Percentiles rank a stretch among this genome's conserved stretches.
phyloP scores from a whole-genome alignment of 2,113 vertebrate species.

The Guaruba guarouba region DNA sequence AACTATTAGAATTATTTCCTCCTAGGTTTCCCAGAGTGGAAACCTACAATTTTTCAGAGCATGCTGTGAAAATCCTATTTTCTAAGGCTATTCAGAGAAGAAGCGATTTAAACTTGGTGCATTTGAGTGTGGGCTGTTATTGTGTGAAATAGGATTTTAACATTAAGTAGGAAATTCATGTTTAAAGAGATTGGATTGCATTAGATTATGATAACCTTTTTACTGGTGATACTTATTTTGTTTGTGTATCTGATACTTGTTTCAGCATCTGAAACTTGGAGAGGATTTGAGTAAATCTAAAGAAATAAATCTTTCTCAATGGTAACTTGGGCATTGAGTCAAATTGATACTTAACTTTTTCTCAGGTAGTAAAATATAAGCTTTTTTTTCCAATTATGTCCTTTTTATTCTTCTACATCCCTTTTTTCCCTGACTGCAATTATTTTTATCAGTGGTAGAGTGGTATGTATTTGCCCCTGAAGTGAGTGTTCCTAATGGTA shows the following conservation, averaged over 20 bases:
- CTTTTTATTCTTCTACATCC: neutral
- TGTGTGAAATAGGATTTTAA: neutral
- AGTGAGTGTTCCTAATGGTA: neutral
- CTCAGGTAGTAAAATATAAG: neutral
- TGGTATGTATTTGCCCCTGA: neutral
- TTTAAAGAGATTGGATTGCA: neutral
- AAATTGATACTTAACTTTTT: neutral
- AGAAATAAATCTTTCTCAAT: neutral
- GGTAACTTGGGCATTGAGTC: neutral
- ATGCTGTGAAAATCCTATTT: conserved; percentile 22
- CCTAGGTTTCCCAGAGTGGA: neutral
- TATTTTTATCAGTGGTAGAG: neutral
- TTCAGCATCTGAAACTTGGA: neutral
- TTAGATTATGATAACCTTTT: neutral
- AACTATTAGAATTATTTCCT: neutral
- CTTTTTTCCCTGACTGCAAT: neutral
- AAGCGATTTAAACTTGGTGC: neutral
- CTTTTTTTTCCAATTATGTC: neutral
- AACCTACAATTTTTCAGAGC: neutral
- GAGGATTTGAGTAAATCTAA: neutral
- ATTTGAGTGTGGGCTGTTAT: neutral
- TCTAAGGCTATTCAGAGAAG: neutral
- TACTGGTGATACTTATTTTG: neutral
- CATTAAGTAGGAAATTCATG: neutral
- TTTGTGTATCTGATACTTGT: neutral